phyloP scores from a whole-genome alignment of 2,113 vertebrate genomes.

The cattle (Bos taurus) region DNA sequence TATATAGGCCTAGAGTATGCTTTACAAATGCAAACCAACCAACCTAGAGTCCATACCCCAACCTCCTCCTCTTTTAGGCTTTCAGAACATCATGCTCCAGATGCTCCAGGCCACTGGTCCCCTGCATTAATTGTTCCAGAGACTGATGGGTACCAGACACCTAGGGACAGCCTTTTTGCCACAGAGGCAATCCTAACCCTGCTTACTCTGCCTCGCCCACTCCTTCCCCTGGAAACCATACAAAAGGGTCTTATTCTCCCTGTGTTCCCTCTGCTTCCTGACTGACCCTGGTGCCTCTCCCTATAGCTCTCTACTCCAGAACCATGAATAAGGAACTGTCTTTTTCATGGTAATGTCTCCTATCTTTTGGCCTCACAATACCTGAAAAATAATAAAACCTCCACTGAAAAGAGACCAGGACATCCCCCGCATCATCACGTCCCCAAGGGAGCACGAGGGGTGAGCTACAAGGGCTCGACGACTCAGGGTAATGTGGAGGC shows the following conservation, averaged over 20 bases:
- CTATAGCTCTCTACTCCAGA: no score
- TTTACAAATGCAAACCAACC: not conserved
- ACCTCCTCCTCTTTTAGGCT: not conserved
- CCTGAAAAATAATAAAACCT: not conserved
- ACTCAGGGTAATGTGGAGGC: not conserved
- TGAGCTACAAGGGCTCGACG: not conserved
- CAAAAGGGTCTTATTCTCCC: not conserved
- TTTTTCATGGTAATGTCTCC: not conserved
- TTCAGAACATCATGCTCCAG: not conserved
- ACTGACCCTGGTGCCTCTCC: not conserved
- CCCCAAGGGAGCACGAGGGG: not conserved
- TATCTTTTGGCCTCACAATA: not conserved
- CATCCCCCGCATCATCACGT: not conserved
- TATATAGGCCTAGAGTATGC: not conserved
- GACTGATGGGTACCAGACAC: not conserved
- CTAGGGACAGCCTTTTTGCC: not conserved
- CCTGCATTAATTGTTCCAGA: not conserved
- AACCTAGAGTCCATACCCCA: no score
- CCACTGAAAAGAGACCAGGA: not conserved
- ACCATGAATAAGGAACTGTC: not conserved
- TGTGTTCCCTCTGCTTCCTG: not conserved
- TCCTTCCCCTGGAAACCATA: not conserved
- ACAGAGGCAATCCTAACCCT: not conserved
- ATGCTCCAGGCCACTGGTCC: not conserved
- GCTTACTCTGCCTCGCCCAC: not conserved